These are phyloP conservation scores for Oryzias sinensis DNA, from an alignment of 2,797 vertebrate genomes.

Conservation along the genomic window DNA sequence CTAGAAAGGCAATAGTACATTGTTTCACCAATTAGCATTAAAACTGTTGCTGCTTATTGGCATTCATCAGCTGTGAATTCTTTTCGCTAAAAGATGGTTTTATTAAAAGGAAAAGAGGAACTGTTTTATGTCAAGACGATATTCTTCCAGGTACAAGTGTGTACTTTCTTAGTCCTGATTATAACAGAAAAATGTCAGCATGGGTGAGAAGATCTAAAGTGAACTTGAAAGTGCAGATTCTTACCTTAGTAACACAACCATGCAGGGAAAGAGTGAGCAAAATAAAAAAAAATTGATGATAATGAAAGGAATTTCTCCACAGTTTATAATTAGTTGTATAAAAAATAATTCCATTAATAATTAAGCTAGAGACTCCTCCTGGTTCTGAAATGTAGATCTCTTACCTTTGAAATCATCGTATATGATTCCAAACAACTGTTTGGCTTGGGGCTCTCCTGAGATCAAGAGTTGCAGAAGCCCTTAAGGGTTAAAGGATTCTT, in stretches of 20 bases:
- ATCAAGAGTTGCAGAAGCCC: constrained; percentile 84
- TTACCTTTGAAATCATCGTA: constrained; percentile 88
- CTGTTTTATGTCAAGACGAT: constrained; percentile 15
- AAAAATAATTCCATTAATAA: constrained; percentile 14
- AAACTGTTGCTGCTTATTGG: constrained; percentile 64
- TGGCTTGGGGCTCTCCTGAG: constrained; percentile 83
- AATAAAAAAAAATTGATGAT: constrained; percentile 34
- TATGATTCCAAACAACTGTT: constrained; percentile 81
- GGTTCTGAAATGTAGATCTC: constrained; percentile 40
- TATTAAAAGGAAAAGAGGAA: constrained; percentile 7
- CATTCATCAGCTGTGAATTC: constrained; percentile 58
- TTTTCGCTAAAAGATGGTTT: constrained; percentile 39
- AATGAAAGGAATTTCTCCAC: constrained; percentile 60
- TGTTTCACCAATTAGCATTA: constrained; percentile 67
- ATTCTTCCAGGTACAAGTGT: constrained; percentile 6
- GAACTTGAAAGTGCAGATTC: constrained; percentile 17
- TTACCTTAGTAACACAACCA: constrained; percentile 65
- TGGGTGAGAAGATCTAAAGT: constrained; percentile 6
- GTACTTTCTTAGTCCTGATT: constrained; percentile 1
- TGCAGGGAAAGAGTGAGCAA: constrained; percentile 11
- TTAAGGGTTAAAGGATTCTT: constrained; percentile 75
- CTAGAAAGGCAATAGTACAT: constrained; percentile 66
- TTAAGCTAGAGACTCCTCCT: constrained; percentile 3
- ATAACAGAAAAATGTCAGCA: constrained; percentile 4
- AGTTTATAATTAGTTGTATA: constrained; percentile 23